Evolutionary conservation across 1,140 invertebrate genomes (phyloP), one percentile per base, ranked within the genome.

Genomic region (Zeugodacus cucurbitae): DNA sequence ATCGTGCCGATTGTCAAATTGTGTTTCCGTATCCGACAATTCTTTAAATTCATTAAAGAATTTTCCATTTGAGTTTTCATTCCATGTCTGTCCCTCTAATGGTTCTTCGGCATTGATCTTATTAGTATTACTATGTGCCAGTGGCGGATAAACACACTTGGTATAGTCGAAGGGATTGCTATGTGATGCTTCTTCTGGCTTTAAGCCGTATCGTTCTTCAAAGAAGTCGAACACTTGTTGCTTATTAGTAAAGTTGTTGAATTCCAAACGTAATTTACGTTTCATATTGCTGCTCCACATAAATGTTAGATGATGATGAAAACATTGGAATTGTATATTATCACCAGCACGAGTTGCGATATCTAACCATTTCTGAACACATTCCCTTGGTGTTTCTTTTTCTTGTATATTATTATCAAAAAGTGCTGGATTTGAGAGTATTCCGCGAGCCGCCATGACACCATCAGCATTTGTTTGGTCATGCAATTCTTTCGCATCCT

Each of bases 231-330:
- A 94, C 5, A 98, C 96, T 89, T 95, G 94, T 87, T 95, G 92
- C 89, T 95, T 96, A 89, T 94, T 96, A 88, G 95, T 95, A 37
- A 98, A 94, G 89, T 95, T 95, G 94, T 98, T 99, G 91, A 98
- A 98, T 85, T 96, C 93, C 89, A 95, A 93, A 90, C 96, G 96
- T 90, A 97, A 95, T 78, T 95, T 93, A 90, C 96, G 96, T 7
- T 95, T 94, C 89, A 98, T 94, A 62, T 96, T 91, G 93, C 96
- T 97, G 93, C 98, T 97, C 90, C 98, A 94, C 98, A 99, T 99
- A 92, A 98, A 98, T 70, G 98, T 97, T 86, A 99, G 94, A 94
- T 99, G 98, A 93, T 98, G 97, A 94, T 99, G 98, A 91, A 99
- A 98, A 92, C 95, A 96, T 88, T 96, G 95, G 94, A 98, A 98